Evolutionary conservation across 2,888 invertebrate genomes (phyloP), one percentile per base, ranked within the genome.

Genomic region (Nycteola revayana): DNA sequence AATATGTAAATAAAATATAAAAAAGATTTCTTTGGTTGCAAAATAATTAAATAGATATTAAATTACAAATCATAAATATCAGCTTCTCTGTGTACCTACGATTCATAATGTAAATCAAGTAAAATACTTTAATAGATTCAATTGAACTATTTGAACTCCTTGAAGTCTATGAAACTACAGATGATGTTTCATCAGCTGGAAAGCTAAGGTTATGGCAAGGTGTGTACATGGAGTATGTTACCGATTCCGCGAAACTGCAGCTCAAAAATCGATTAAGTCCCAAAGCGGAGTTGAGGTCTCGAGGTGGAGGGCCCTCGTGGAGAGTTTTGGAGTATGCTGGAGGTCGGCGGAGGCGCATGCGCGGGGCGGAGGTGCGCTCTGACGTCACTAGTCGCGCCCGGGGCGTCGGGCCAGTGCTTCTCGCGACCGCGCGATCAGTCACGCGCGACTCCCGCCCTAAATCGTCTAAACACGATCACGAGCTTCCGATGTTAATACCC

Each of bases 181-280:
- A n/a, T n/a, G n/a, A n/a, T n/a, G n/a, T n/a, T n/a, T n/a, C n/a
- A n/a, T n/a, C n/a, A n/a, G n/a, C n/a, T n/a, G n/a, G n/a, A n/a
- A n/a, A n/a, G n/a, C n/a, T n/a, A n/a, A n/a, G n/a, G n/a, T n/a
- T n/a, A n/a, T n/a, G n/a, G n/a, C n/a, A n/a, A n/a, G n/a, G n/a
- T n/a, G n/a, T n/a, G n/a, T n/a, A n/a, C n/a, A n/a, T 83, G 82
- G 75, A 74, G 72, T 41, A 54, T 37, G 37, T 75, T 77, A 75
- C 78, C 77, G 69, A 75, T 52, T 73, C 72, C 69, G 69, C 61
- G 66, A 73, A 79, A 75, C 72, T 84, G 82, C 81, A 87, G 79
- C 79, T 84, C 77, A 77, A 85, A 87, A 85, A 88, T 88, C 87
- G 87, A 88, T 88, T 84, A 78, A 77, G 72, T 79, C 67, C 78